Conservation (phyloP, 2,113 vertebrate genomes). For the Naja naja region DNA sequence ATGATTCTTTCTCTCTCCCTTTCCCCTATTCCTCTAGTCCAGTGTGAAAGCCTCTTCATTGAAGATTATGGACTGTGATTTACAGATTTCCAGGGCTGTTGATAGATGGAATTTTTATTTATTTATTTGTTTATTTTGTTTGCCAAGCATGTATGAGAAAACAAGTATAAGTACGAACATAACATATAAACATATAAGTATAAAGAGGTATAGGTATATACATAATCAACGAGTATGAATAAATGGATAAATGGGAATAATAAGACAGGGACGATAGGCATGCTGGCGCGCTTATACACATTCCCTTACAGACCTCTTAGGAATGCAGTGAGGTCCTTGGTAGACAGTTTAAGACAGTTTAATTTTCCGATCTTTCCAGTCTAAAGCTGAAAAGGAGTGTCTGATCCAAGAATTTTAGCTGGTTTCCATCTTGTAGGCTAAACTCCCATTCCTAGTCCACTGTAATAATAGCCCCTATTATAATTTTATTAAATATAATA, state of each 20-base stretch:
- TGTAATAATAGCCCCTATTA: background rate
- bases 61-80: background rate
- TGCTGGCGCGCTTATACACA: too few species aligned
- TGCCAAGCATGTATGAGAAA: too few species aligned
- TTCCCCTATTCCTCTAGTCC: background rate
- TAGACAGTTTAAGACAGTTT: too few species aligned
- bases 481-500: background rate
- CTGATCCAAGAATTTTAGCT: background rate
- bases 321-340: too few species aligned
- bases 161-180: too few species aligned
- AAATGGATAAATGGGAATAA: too few species aligned
- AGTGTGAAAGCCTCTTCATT: background rate
- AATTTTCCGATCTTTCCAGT: background rate
- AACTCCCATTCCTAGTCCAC: background rate
- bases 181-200: too few species aligned
- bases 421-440: background rate
- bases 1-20: background rate
- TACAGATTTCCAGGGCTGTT: background rate
- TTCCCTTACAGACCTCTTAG: too few species aligned
- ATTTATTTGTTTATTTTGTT: too few species aligned
- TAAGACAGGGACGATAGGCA: too few species aligned
- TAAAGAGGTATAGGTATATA: too few species aligned
- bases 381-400: background rate
- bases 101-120: background rate
- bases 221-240: too few species aligned